Base-by-base conservation (phyloP, 2,797 vertebrate species). In the Erpetoichthys calabaricus region DNA sequence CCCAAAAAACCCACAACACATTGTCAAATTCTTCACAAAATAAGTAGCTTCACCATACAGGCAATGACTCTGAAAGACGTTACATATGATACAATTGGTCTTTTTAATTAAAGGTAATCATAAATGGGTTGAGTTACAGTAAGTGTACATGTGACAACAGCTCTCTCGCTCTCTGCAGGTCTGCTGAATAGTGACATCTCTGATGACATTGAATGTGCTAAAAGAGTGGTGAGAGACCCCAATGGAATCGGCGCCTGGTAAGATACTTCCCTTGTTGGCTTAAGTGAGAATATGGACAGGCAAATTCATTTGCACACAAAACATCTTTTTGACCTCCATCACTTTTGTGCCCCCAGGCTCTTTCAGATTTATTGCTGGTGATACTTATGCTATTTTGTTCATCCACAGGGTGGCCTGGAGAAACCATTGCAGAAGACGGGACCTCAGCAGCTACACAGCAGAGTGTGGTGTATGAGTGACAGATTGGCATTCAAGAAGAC, bases 181-280 rank as follows among this genome's bases (percentile, higher is more conserved):
- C 3, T 49, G 7, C 47, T 49, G 47, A 49, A 7, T 7, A 49
- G 47, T 5, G 47, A 49, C 47, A 49, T 49, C 49, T 7, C 47
- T 49, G 47, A 49, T 49, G 4, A 49, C 47, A 49, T 49, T 49
- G 47, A 49, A 49, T n/a, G 47, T 49, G 47, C 47, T 49, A 49
- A 49, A n/a, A 49, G 47, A n/a, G 47, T 49, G 7, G 47, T 49
- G n/a, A 7, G 47, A 49, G 47, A 49, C n/a, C 47, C 47, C 3
- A 49, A 49, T 5, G 47, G 47, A 49, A 49, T 49, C n/a, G 5
- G 47, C n/a, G 47, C 47, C n/a, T 49, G 47, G 47, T 49, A 3
- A 49, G 47, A 6, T 9, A 6, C 47, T 41, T 4, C 7, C 4
- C 4, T 2, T 44, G 41, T 50, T 8, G 9, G 7, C 4, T 45